A percentile compares a stretch with the other conserved stretches of the same genome.
phyloP scores from a whole-genome alignment of 2,797 vertebrate species.

The Sarcophilus harrisii region DNA sequence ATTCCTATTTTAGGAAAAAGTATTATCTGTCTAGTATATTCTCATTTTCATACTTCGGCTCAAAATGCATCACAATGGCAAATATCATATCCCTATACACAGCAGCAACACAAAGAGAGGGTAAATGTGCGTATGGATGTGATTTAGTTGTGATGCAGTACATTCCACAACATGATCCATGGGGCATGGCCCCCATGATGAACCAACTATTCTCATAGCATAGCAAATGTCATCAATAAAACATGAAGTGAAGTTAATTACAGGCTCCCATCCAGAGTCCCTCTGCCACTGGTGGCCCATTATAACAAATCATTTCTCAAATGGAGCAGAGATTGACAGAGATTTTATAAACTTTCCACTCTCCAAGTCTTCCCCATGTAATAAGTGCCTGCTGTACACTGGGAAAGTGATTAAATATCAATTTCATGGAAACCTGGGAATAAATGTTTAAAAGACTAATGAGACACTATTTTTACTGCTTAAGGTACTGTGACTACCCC shows the following conservation, averaged over 20 bases:
- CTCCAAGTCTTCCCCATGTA: slow-evolving; percentile 80
- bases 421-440: slow-evolving; percentile 84
- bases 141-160: slow-evolving; percentile 55
- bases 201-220: slow-evolving; percentile 75
- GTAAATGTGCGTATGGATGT: neutral
- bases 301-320: slow-evolving; percentile 85
- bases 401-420: slow-evolving; percentile 85
- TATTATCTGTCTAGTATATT: neutral
- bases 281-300: slow-evolving; percentile 78
- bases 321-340: slow-evolving; percentile 84
- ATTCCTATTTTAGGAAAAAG: neutral
- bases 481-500: slow-evolving; percentile 80
- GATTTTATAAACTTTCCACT: slow-evolving; percentile 86
- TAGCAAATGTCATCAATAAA: slow-evolving; percentile 84
- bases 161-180: slow-evolving; percentile 61
- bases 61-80: slow-evolving; percentile 26
- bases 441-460: slow-evolving; percentile 85
- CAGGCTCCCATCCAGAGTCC: slow-evolving; percentile 79
- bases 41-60: slow-evolving; percentile 19
- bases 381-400: slow-evolving; percentile 80
- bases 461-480: slow-evolving; percentile 84
- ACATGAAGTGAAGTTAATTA: slow-evolving; percentile 86
- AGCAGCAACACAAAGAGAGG: slow-evolving; percentile 7
- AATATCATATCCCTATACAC: slow-evolving; percentile 25
- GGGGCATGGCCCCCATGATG: slow-evolving; percentile 69